Base-by-base conservation (phyloP, 1,140 invertebrate genomes). In the Medauroidea extradentata region DNA sequence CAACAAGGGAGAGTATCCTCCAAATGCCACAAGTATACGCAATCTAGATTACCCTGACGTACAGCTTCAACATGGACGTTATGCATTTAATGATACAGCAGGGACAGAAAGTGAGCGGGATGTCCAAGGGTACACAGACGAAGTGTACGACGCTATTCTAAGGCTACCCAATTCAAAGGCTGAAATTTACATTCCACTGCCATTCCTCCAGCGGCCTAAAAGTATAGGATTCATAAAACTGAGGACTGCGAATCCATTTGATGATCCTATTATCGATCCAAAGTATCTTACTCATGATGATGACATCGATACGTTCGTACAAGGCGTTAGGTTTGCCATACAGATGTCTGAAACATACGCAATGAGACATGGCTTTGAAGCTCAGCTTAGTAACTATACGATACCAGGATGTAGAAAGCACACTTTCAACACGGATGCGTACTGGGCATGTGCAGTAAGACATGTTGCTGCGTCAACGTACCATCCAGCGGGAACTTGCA, bases 261-360 rank as follows among this genome's bases (percentile, higher is more conserved):
- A 88, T 1, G 83, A 89, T 65, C 94, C 94, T 0, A 81, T 88
- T 3, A 89, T 98, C n/a, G 89, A 92, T 71, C 93, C 95, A 0
- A 94, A 94, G 67, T 96, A 96, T 67, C 90, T 96, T 67, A 85
- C 88, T 0, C 84, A 92, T 62, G 84, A 83, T 59, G 83, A 89
- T 64, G 91, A 94, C 62, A 80, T 93, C 13, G 75, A 85, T 61
- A 80, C 87, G 0, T 67, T 94, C 4, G 85, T 87, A 0, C 89
- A 93, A 67, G 53, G 18, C 2, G 25, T 38, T 9, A 43, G 43
- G 11, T 2, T 14, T 14, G 41, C 53, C 24, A 1, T 43, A 24
- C 2, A 38, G 9, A 21, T 55, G 1, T 13, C 39, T 3, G 23
- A 55, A 13, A 44, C 53, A 5, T 16, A 43, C 11, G 19, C 53